phyloP scores from a whole-genome alignment of 2,113 vertebrate species.

The Cricetomys ansorgei region DNA sequence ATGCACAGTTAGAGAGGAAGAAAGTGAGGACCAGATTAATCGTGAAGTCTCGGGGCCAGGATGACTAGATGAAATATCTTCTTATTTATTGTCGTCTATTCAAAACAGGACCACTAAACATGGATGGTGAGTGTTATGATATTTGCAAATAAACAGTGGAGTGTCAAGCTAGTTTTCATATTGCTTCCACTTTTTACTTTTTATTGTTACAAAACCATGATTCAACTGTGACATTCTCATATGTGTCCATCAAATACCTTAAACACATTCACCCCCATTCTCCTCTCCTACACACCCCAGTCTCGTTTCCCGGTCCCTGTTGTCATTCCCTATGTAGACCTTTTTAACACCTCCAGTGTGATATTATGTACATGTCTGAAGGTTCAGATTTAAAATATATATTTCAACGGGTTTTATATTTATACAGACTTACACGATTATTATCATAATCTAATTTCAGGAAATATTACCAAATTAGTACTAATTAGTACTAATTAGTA shows the following conservation, averaged over 20 bases:
- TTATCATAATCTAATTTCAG: slow-evolving; percentile 6
- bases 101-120: not conserved
- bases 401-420: not conserved
- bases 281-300: not conserved
- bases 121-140: not conserved
- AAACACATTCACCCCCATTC: no score
- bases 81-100: not conserved
- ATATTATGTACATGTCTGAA: not conserved
- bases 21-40: not conserved
- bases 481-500: no score
- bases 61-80: not conserved
- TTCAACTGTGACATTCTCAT: not conserved
- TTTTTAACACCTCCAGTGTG: not conserved
- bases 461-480: not conserved
- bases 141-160: not conserved
- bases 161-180: not conserved
- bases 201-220: not conserved
- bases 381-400: not conserved
- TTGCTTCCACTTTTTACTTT: not conserved
- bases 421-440: not conserved
- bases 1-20: not conserved
- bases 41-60: not conserved
- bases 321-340: not conserved
- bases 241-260: not conserved
- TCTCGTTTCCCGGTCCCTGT: not conserved